Base-by-base conservation (phyloP, 2,888 invertebrate genomes). In the Notocelia uddmanniana region DNA sequence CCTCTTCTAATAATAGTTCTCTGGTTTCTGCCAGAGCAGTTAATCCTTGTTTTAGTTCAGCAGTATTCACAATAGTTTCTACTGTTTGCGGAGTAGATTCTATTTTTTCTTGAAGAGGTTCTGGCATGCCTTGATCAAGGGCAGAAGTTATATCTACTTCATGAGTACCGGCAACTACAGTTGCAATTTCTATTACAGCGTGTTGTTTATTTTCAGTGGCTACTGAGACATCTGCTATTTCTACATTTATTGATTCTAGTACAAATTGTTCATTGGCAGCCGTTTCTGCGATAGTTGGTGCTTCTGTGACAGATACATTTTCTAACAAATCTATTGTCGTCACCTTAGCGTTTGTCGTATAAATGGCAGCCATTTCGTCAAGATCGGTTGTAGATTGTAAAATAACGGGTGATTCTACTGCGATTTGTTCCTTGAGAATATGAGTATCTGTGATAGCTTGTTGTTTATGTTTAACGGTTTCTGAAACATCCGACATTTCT, bases 351-450 rank as follows among this genome's bases (percentile, higher is more conserved):
- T n/a, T 23, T 6, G 21, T 15, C 21, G n/a, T 18, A 31, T 48
- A 6, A 19, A 23, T 63, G 5, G 31, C 31, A 50, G 10, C 18
- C 0, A 19, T 11, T 50, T 48, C 9, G 8, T 50, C 50, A 2
- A 50, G 19, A 23, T 63, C 62, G 19, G 50, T 19, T 13, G 50
- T 63, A 13, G 62, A 63, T 31, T 19, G 62, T 63, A 63, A 50
- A 6, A 50, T 18, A 31, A 15, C 19, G 1, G 31, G 50, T 31
- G 31, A 31, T 50, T 50, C 62, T 2, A 63, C 19, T 18, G 3
- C 37, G 3, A 31, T 31, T 2, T 31, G 31, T 6, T 31, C 8
- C 31, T 31, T 31, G 31, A 26, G 2, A 26, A 26, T 26, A 26
- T 26, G 2, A 26, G 8, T 31, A 31, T 31, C 31, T 31, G 31